Conservation (phyloP, 2,113 vertebrate genomes). For the Gulo gulo region DNA sequence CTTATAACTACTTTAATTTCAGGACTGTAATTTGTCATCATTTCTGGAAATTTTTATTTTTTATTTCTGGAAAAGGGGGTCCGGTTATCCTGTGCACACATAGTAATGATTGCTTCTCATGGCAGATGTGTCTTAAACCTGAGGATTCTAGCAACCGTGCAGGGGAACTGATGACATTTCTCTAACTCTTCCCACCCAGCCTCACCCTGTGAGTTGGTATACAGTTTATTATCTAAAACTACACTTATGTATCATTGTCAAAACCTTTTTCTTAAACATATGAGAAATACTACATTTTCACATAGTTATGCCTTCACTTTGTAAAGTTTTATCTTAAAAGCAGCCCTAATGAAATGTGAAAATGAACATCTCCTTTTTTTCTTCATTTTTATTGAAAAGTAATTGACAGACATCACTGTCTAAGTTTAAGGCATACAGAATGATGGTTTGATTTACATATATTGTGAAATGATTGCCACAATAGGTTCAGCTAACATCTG, state of each 20-base stretch:
- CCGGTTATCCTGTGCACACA: neutral
- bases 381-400: neutral
- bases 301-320: constrained; percentile 21
- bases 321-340: constrained; percentile 39
- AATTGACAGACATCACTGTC: neutral
- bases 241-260: constrained; percentile 38
- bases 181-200: constrained; percentile 53
- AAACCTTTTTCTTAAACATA: constrained; percentile 66
- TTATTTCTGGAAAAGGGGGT: constrained; percentile 1
- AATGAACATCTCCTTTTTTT: constrained; percentile 47
- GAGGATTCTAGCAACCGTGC: neutral
- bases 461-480: neutral
- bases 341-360: constrained; percentile 51
- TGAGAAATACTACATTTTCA: constrained; percentile 56
- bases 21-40: neutral
- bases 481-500: neutral
- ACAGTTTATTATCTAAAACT: constrained; percentile 72
- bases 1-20: constrained; percentile 7
- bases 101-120: constrained; percentile 35
- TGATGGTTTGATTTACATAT: neutral
- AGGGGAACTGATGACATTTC: fast-evolving
- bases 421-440: neutral
- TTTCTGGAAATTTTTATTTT: constrained; percentile 21
- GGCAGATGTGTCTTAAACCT: neutral
- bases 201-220: constrained; percentile 40